A percentile compares a stretch with the other conserved stretches of the same genome.
These are phyloP conservation scores for Phthorimaea operculella DNA, from an alignment of 1,140 invertebrate species.

Conservation along the genomic window DNA sequence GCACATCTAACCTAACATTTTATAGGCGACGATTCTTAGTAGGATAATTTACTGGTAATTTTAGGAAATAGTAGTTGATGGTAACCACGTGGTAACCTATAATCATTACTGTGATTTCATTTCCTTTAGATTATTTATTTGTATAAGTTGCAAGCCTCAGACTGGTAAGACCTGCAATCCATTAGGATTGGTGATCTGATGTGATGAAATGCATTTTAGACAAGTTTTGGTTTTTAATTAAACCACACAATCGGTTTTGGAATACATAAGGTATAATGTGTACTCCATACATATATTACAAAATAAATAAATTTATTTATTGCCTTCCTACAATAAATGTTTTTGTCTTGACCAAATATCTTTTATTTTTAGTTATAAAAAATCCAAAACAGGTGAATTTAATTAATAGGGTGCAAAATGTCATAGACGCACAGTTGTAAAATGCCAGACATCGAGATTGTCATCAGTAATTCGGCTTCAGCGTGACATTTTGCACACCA, in stretches of 20 bases:
- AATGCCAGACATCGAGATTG: no score
- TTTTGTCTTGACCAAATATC: neutral
- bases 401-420: no score
- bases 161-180: neutral
- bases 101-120: slow-evolving; percentile 33
- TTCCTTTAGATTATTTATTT: slow-evolving; percentile 20
- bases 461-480: no score
- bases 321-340: neutral
- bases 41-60: neutral
- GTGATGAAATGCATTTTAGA: slow-evolving; percentile 1
- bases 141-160: neutral
- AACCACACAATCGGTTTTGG: neutral
- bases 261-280: neutral
- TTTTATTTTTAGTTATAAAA: no score
- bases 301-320: neutral
- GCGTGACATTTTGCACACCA: no score
- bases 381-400: no score
- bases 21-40: neutral
- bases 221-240: neutral
- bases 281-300: neutral
- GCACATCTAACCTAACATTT: no score
- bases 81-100: slow-evolving; percentile 4
- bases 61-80: neutral
- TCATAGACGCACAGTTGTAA: no score
- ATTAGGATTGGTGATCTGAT: neutral